Conservation (phyloP, 2,113 vertebrate genomes). For the Scolopax mira region DNA sequence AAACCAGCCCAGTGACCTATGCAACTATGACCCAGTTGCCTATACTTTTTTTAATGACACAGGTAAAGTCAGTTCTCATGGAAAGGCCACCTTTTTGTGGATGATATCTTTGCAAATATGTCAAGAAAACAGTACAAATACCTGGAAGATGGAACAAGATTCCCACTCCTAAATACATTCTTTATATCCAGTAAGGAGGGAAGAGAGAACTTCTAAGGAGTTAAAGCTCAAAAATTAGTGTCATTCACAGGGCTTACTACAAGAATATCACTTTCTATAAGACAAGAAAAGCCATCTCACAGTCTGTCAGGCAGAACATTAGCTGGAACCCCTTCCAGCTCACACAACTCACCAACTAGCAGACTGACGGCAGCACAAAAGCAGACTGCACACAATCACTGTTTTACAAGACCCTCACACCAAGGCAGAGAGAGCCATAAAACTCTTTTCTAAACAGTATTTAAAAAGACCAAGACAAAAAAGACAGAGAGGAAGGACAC, state of each 20-base stretch:
- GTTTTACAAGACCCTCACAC: background rate
- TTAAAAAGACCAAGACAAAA: background rate
- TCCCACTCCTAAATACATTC: background rate
- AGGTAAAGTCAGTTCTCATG: background rate
- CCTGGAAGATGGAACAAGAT: background rate
- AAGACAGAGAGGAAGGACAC: background rate
- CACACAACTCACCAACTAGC: background rate
- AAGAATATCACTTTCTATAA: background rate
- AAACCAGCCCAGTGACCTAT: background rate
- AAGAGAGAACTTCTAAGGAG: background rate
- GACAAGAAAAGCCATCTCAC: background rate
- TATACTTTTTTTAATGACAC: background rate
- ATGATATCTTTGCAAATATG: background rate
- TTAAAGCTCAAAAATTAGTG: background rate
- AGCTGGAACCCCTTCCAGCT: background rate
- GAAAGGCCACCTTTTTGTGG: background rate
- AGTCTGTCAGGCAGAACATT: background rate
- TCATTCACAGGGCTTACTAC: background rate
- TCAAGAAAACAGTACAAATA: background rate
- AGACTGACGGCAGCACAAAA: background rate
- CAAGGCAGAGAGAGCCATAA: background rate
- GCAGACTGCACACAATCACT: background rate
- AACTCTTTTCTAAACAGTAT: background rate
- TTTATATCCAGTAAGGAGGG: background rate
- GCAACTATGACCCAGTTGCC: background rate